Percentiles rank a stretch among this genome's conserved stretches.
These are phyloP conservation scores for Nyctereutes procyonoides DNA, from an alignment of 2,113 vertebrate species.

Conservation along the genomic window DNA sequence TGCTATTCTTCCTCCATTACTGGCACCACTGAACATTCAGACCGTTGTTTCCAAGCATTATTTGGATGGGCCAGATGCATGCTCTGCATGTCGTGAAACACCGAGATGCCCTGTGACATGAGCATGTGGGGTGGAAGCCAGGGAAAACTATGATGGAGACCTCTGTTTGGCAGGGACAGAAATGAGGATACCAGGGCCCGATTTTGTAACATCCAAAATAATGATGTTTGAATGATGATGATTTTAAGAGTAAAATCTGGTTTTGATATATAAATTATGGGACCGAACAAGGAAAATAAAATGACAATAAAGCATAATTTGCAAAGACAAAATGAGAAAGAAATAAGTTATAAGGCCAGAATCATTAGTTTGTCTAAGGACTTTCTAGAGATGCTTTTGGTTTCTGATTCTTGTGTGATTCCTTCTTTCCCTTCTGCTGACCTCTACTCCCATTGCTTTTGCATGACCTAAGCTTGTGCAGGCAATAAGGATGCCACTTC, in stretches of 20 bases:
- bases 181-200: conserved; percentile 44
- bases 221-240: not conserved
- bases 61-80: conserved; percentile 57
- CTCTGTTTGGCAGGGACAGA: conserved; percentile 41
- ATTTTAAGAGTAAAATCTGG: conserved; percentile 23
- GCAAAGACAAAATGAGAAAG: conserved; percentile 57
- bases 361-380: not conserved
- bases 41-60: conserved; percentile 65
- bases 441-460: conserved; percentile 54
- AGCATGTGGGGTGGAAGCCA: conserved; percentile 42
- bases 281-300: conserved; percentile 47
- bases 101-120: not conserved
- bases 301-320: not conserved
- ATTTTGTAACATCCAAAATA: conserved; percentile 55
- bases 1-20: not conserved
- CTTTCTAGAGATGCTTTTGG: conserved; percentile 32
- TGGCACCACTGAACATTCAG: conserved; percentile 61
- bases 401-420: conserved; percentile 67
- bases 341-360: conserved; percentile 18
- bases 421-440: conserved; percentile 58
- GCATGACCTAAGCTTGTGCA: conserved; percentile 61
- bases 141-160: not conserved
- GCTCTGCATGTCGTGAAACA: conserved; percentile 41
- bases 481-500: conserved; percentile 53
- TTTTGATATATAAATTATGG: conserved; percentile 20